A percentile compares a stretch with the other conserved stretches of the same genome.
Evolutionary conservation across 2,888 invertebrate genomes (phyloP).

Genomic region (Brassicogethes aeneus): DNA sequence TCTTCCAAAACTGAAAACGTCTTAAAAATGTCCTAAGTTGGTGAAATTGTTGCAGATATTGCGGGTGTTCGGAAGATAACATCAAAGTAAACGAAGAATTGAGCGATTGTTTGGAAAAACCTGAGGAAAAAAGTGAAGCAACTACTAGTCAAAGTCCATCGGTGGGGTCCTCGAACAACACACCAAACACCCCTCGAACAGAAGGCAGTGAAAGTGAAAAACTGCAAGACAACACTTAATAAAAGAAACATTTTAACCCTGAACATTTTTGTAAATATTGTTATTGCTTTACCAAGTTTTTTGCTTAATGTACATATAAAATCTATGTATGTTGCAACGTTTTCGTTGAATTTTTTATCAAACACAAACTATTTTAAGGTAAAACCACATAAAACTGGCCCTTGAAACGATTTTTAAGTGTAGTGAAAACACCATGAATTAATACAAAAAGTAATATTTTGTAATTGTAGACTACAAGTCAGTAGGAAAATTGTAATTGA

Average conservation of each 20-base stretch:
- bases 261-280: constrained; percentile 1
- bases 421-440: too few species aligned
- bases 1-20: too few species aligned
- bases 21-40: constrained; percentile 5
- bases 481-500: too few species aligned
- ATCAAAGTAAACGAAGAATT: constrained; percentile 19
- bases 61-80: constrained; percentile 22
- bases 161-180: not conserved
- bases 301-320: not conserved
- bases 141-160: constrained; percentile 3
- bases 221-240: constrained; percentile 1
- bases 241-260: too few species aligned
- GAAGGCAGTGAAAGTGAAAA: not conserved
- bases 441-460: too few species aligned
- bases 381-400: too few species aligned
- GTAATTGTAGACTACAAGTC: too few species aligned
- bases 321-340: too few species aligned
- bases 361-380: too few species aligned
- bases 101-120: constrained; percentile 17
- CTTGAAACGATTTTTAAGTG: too few species aligned
- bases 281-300: not conserved
- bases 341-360: too few species aligned
- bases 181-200: not conserved
- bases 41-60: constrained; percentile 19
- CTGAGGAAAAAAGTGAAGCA: constrained; percentile 7